Evolutionary conservation across 2,888 invertebrate genomes (phyloP).

Genomic region (Polymixis lichenea): DNA sequence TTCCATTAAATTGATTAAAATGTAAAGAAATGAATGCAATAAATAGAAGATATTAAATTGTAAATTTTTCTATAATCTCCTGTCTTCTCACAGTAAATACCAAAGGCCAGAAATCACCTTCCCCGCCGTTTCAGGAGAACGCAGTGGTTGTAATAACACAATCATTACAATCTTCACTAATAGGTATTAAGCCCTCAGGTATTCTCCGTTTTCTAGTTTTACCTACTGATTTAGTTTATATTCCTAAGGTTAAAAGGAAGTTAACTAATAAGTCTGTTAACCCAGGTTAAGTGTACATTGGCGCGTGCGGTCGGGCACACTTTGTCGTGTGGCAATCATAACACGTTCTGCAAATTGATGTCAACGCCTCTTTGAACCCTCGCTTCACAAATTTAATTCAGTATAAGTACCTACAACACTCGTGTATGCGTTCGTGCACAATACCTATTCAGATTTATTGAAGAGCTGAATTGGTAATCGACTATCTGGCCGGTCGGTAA

Average conservation of each 20-base stretch:
- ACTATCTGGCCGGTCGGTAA: constrained; percentile 80
- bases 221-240: background rate
- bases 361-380: constrained; percentile 81
- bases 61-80: background rate
- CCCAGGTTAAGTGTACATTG: background rate
- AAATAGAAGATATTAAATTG: background rate
- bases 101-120: background rate
- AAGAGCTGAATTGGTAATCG: constrained; percentile 83
- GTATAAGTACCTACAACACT: constrained; percentile 76
- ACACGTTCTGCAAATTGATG: constrained; percentile 78
- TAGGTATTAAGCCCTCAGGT: background rate
- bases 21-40: background rate
- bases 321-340: constrained; percentile 61
- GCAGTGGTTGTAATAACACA: background rate
- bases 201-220: background rate
- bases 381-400: constrained; percentile 82
- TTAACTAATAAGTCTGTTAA: constrained; percentile 1
- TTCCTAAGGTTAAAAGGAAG: background rate
- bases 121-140: background rate
- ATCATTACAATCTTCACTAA: background rate
- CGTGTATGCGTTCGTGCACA: constrained; percentile 85
- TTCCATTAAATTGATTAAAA: background rate
- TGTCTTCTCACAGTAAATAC: background rate
- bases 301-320: constrained; percentile 64
- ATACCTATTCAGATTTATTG: constrained; percentile 86